A percentile compares a stretch with the other conserved stretches of the same genome.
These are phyloP conservation scores for Cercocebus atys DNA, from an alignment of 2,113 vertebrate species.

Conservation along the genomic window DNA sequence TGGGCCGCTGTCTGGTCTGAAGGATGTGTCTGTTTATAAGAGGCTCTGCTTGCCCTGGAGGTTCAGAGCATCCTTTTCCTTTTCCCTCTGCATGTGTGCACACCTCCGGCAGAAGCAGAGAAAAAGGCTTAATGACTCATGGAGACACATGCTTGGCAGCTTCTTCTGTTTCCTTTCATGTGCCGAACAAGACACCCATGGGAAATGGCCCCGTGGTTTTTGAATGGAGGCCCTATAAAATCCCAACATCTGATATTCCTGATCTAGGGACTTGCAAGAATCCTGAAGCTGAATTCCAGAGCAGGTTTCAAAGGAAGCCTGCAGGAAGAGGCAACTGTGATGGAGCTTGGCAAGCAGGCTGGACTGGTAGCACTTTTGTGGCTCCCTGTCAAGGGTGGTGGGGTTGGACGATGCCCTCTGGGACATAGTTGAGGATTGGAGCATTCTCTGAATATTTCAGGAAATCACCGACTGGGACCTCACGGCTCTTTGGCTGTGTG, in stretches of 20 bases:
- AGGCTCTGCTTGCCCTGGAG: slow-evolving; percentile 27
- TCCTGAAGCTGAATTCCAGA: neutral
- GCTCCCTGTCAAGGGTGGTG: neutral
- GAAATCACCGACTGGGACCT: neutral
- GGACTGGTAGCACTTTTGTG: neutral
- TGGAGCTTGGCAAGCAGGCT: too few relatives aligned
- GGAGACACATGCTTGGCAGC: neutral
- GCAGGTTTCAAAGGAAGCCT: fast-evolving
- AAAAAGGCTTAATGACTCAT: neutral
- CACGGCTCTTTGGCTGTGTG: neutral
- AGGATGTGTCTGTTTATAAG: slow-evolving; percentile 22
- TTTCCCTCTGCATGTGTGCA: fast-evolving
- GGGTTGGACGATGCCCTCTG: neutral
- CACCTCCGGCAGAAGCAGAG: fast-evolving
- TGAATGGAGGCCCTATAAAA: neutral
- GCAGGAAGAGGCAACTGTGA: neutral
- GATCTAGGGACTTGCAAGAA: neutral
- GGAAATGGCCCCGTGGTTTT: neutral
- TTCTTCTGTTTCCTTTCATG: neutral
- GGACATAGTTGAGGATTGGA: neutral
- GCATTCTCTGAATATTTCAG: neutral
- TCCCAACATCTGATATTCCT: neutral
- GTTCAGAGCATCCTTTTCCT: slow-evolving; percentile 30
- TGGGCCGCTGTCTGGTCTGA: neutral
- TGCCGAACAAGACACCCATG: neutral